Base-by-base conservation (phyloP, 2,888 invertebrate species). In the Mythimna impura region DNA sequence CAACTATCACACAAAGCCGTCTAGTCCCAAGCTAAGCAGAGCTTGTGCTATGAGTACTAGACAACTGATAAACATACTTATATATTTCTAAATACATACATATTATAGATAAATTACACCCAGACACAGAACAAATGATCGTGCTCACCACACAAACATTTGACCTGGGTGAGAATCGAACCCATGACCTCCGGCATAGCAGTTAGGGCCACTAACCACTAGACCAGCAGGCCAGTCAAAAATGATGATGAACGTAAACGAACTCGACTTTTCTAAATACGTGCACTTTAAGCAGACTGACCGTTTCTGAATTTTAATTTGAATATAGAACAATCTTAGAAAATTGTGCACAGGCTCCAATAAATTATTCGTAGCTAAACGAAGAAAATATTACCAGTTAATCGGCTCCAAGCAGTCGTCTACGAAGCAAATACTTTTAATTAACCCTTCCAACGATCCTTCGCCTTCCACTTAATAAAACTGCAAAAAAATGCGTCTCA, bases 391-490 rank as follows among this genome's bases (percentile, higher is more conserved):
- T 66, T 58, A 50, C 17, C n/a, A 22, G 14, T 12, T 57, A 73
- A 77, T 66, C 78, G 57, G 12, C n/a, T 66, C 22, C 22, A 5
- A 52, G 22, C 22, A 40, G 30, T 63, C 62, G 52, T 58, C 66
- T 14, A 25, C 36, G 54, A 54, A 50, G 58, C 1, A 40, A 80
- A 63, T 70, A 60, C 66, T 60, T 68, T 66, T 81, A 72, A 81
- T 77, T 66, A 73, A 65, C 68, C 61, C 64, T 60, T 67, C 36
- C 20, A 36, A 58, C 71, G 52, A 71, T 60, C 47, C 50, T 43
- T 6, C 69, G 69, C 50, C 9, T 65, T 67, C 22, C 57, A 70
- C 36, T 78, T 36, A 47, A 54, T 34, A 66, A 69, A 47, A 25
- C 57, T 52, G 30, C 50, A 66, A 65, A 74, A 67, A 47, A 62